A percentile compares a stretch with the other conserved stretches of the same genome.
Evolutionary conservation across 2,888 invertebrate species (phyloP).

Genomic region (Lacanobia oleracea): DNA sequence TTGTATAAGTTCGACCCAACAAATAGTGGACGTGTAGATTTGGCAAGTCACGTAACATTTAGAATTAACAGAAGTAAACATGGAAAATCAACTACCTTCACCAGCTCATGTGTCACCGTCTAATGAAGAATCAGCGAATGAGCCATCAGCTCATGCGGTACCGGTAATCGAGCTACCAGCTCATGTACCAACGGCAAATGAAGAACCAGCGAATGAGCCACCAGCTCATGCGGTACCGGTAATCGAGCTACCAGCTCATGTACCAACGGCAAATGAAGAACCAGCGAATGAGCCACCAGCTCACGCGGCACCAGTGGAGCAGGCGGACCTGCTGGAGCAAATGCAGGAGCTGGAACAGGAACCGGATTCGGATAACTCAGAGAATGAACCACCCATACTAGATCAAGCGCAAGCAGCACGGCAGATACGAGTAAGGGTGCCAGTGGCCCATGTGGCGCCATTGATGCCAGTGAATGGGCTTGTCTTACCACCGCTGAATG

Average conservation of each 20-base stretch:
- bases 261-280: not conserved
- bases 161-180: no score
- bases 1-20: slow-evolving; percentile 1
- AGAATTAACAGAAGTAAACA: not conserved
- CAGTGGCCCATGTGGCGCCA: not conserved
- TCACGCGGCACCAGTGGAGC: not conserved
- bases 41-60: not conserved
- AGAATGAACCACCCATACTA: no score
- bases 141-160: no score
- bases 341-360: not conserved
- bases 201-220: no score
- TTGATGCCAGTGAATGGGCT: not conserved
- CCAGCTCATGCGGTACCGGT: no score
- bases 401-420: not conserved
- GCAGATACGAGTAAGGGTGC: not conserved
- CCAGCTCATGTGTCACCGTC: not conserved
- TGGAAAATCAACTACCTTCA: slow-evolving; percentile 11
- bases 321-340: not conserved
- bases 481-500: not conserved
- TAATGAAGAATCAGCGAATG: not conserved
- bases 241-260: not conserved
- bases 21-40: not conserved
- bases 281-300: no score
- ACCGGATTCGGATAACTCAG: no score
- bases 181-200: not conserved